Conservation (phyloP, 2,888 invertebrate species). For the Caradrina kadenii region DNA sequence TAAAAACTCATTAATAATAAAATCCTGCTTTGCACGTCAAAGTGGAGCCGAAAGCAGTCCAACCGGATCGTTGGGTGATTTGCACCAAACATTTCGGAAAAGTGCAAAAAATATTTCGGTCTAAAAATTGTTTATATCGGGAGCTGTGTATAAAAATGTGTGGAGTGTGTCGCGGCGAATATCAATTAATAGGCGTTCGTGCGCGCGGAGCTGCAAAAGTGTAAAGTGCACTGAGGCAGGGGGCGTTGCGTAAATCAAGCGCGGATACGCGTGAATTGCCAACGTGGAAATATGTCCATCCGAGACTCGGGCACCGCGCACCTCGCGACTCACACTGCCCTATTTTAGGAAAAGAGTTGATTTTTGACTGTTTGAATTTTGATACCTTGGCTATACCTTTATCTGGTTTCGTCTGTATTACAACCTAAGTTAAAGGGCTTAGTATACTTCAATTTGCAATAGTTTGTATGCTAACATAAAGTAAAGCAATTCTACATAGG, state of each 20-base stretch:
- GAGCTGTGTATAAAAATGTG: slow-evolving; percentile 69
- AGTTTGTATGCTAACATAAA: neutral
- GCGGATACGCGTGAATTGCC: slow-evolving; percentile 81
- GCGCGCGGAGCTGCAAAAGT: slow-evolving; percentile 88
- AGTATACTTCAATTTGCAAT: neutral
- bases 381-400: neutral
- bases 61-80: slow-evolving; percentile 23
- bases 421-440: neutral
- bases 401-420: no score
- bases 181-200: slow-evolving; percentile 87
- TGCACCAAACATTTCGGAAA: slow-evolving; percentile 20
- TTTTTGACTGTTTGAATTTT: neutral
- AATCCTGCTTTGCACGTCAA: slow-evolving; percentile 36
- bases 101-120: slow-evolving; percentile 41
- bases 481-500: neutral
- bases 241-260: slow-evolving; percentile 87
- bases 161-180: slow-evolving; percentile 81
- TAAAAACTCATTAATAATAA: slow-evolving; percentile 44
- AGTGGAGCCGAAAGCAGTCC: slow-evolving; percentile 36
- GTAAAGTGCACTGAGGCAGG: slow-evolving; percentile 88
- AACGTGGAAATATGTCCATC: slow-evolving; percentile 78
- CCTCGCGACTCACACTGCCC: neutral
- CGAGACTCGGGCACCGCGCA: slow-evolving; percentile 39
- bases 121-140: slow-evolving; percentile 54
- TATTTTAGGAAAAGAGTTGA: neutral